Evolutionary conservation across 1,140 invertebrate genomes (phyloP).

Genomic region (Lepidostoma basale): DNA sequence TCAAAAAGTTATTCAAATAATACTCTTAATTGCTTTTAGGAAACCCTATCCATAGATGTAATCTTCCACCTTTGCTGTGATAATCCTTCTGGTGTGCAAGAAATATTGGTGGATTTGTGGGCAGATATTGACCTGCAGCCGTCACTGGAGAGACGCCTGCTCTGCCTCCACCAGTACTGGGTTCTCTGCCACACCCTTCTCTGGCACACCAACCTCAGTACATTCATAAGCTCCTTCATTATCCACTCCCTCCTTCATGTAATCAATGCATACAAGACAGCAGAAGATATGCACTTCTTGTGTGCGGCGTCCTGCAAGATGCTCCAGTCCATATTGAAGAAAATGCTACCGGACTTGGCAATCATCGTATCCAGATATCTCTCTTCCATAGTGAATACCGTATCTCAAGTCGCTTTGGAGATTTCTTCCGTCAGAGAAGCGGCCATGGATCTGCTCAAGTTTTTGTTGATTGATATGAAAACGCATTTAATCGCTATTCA

Average conservation of each 20-base stretch:
- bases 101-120: conserved; percentile 54
- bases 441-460: conserved; percentile 47
- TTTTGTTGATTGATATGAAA: conserved; percentile 48
- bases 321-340: conserved; percentile 48
- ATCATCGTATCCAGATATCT: conserved; percentile 47
- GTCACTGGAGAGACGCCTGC: conserved; percentile 49
- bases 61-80: conserved; percentile 53
- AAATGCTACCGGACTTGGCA: conserved; percentile 46
- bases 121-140: conserved; percentile 49
- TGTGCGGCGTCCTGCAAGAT: conserved; percentile 40
- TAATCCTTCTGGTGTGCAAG: conserved; percentile 52
- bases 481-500: conserved; percentile 46
- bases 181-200: conserved; percentile 51
- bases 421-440: conserved; percentile 35
- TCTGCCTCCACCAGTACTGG: conserved; percentile 50
- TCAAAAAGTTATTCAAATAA: too few relatives aligned
- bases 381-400: conserved; percentile 35
- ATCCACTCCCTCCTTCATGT: conserved; percentile 49
- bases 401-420: conserved; percentile 15
- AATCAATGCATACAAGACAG: conserved; percentile 48
- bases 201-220: conserved; percentile 49
- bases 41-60: conserved; percentile 50
- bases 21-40: conserved; percentile 48
- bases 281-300: conserved; percentile 47
- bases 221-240: conserved; percentile 52